Base-by-base conservation (phyloP, 2,888 invertebrate genomes). In the Drosophila mettleri region DNA sequence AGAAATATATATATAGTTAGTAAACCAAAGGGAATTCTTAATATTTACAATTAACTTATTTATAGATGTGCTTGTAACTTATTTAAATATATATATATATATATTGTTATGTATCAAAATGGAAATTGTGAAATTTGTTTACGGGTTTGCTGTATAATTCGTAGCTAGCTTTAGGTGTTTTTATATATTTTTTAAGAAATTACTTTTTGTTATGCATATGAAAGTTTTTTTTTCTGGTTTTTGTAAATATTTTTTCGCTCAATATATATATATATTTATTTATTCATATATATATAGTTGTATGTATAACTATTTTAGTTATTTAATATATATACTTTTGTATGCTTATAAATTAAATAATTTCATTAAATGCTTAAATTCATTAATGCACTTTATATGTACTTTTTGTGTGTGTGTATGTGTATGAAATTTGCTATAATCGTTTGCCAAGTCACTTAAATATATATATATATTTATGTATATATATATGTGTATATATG, bases 301-400 rank as follows among this genome's bases (percentile, higher is more conserved):
- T 18, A 60, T 74, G 60, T 74, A 61, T 67, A 71, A 75, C 55
- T 68, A 71, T 65, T 52, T 61, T 29, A 27, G 31, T 54, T 34
- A 51, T 74, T 61, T 48, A 54, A 58, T 62, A 49, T 78, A 53
- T 78, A 64, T 80, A 63, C 48, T 62, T 73, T 86, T 69, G 63
- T 82, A 76, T 73, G 69, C 85, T 86, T 87, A 86, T 82, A 80
- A 85, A 82, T 85, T 85, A 87, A 85, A 74, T 85, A 80, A 83
- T 85, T 82, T 82, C 83, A 80, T 86, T 88, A 83, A 86, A 86
- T 88, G 85, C 88, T 91, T 91, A 90, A 91, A 92, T 90, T 90
- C 89, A 88, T 81, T 91, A 90, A 90, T 90, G 90, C 91, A 90
- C 90, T 90, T 90, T 88, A 89, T 85, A 91, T 91, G 91, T 90